Conservation (phyloP, 2,797 vertebrate genomes). For the Takifugu rubripes region DNA sequence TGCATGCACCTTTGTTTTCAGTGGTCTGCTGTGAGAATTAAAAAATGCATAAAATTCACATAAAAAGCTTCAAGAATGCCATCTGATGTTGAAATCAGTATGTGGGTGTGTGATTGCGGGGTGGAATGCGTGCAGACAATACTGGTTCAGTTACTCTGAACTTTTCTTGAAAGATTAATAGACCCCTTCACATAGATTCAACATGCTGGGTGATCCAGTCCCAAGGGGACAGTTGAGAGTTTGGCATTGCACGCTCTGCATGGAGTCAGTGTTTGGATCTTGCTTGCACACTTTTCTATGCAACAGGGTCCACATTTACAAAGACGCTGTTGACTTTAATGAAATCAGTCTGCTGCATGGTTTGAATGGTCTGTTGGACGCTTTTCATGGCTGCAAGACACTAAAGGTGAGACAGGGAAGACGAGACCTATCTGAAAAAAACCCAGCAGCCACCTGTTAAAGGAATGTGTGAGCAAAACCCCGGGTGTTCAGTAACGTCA, state of each 20-base stretch:
- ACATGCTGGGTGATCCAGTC: not conserved
- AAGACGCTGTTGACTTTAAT: too few species aligned
- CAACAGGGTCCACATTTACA: not conserved
- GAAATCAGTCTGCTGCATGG: too few species aligned
- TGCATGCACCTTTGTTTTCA: not conserved
- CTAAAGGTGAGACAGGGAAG: not conserved
- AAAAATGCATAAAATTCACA: not conserved
- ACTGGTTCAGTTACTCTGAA: conserved; percentile 31
- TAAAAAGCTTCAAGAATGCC: not conserved
- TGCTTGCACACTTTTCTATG: not conserved
- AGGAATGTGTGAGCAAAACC: not conserved
- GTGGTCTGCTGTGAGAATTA: not conserved
- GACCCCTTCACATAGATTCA: not conserved
- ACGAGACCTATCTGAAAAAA: not conserved
- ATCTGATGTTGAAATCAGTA: not conserved
- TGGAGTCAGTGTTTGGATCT: not conserved
- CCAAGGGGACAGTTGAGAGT: not conserved
- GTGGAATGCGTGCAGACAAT: conserved; percentile 29
- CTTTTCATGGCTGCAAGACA: not conserved
- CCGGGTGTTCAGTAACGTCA: not conserved
- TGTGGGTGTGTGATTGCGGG: conserved; percentile 16
- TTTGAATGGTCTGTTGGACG: not conserved
- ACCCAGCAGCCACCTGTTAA: not conserved
- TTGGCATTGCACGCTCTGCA: not conserved
- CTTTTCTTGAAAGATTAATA: conserved; percentile 22